Conservation (phyloP, 2,113 vertebrate genomes). For the Panthera uncia region DNA sequence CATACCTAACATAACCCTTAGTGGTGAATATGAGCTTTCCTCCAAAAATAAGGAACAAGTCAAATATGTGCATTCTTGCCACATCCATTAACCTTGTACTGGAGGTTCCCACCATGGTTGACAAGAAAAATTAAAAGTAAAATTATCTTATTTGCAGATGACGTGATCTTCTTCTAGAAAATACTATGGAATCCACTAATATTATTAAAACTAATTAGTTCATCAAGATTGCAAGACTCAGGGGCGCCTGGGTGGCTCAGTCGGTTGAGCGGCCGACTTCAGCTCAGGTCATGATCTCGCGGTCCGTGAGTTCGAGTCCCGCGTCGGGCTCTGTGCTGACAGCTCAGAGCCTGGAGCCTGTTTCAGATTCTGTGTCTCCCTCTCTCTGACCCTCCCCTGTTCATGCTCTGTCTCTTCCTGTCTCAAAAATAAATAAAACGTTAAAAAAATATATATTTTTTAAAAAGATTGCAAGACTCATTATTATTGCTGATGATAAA, state of each 20-base stretch:
- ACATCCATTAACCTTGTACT: not conserved
- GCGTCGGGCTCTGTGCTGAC: too few species aligned
- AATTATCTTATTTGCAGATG: not conserved
- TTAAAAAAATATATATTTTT: too few species aligned
- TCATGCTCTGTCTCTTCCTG: too few species aligned
- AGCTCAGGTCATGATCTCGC: too few species aligned
- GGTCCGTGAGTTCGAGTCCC: too few species aligned
- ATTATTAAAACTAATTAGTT: not conserved
- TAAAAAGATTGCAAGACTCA: not conserved
- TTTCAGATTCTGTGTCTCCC: too few species aligned
- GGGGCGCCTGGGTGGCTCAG: too few species aligned
- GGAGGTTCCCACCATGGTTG: not conserved
- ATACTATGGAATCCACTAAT: not conserved
- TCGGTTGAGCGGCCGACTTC: too few species aligned
- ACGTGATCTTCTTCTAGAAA: not conserved
- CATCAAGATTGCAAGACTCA: not conserved
- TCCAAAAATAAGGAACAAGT: not conserved
- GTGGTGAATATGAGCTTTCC: not conserved
- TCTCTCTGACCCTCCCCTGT: too few species aligned
- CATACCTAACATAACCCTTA: not conserved
- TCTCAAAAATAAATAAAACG: too few species aligned
- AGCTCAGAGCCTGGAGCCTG: too few species aligned
- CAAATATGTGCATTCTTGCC: not conserved
- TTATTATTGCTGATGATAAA: not conserved
- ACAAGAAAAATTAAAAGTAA: not conserved